A percentile compares a stretch with the other conserved stretches of the same genome.
phyloP scores from a whole-genome alignment of 2,113 vertebrate species.

The Agapornis roseicollis region DNA sequence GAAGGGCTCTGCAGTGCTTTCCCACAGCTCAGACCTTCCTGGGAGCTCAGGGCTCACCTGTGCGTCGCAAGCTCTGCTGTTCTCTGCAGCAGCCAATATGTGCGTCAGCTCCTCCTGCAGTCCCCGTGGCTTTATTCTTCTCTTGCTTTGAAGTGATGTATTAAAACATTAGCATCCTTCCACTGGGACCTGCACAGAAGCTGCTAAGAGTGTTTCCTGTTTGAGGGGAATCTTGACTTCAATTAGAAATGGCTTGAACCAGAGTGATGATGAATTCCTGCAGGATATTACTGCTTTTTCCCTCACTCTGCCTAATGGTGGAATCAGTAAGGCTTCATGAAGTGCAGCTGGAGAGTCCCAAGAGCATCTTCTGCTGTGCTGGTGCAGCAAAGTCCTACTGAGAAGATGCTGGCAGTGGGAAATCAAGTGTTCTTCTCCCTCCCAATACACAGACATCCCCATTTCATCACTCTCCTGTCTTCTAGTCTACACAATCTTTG shows the following conservation, averaged over 20 bases:
- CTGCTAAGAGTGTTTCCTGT: background rate
- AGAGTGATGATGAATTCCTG: background rate
- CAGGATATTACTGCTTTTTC: background rate
- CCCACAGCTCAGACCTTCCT: background rate
- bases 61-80: background rate
- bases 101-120: background rate
- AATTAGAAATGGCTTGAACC: background rate
- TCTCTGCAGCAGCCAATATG: background rate
- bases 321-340: background rate
- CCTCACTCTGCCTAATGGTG: background rate
- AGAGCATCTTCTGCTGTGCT: background rate
- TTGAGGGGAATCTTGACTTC: background rate
- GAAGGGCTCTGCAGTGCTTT: background rate
- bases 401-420: background rate
- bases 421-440: background rate
- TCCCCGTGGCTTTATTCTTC: background rate
- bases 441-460: background rate
- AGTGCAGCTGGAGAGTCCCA: background rate
- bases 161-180: background rate
- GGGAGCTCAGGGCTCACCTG: rapidly evolving
- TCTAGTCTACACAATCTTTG: background rate
- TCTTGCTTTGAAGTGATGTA: background rate
- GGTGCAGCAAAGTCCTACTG: background rate
- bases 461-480: background rate
- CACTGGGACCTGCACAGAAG: background rate